Percentiles rank a stretch among this genome's conserved stretches.
These are phyloP conservation scores for Onthophagus sagittarius DNA, from an alignment of 2,888 invertebrate genomes.

Conservation along the genomic window DNA sequence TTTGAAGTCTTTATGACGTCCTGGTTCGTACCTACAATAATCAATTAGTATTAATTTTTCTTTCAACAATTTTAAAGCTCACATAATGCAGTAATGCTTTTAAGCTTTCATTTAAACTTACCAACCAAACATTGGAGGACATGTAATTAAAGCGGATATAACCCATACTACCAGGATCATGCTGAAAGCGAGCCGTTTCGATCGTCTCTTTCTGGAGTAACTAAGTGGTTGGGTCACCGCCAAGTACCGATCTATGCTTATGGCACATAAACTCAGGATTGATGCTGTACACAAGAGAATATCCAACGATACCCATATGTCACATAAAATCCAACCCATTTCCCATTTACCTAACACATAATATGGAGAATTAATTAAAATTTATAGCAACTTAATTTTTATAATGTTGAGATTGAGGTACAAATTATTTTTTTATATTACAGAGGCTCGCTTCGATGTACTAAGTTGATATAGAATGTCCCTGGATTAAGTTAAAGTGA, in stretches of 20 bases:
- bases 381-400: no score
- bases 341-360: constrained; percentile 72
- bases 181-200: constrained; percentile 75
- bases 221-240: constrained; percentile 92
- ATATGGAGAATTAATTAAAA: background rate
- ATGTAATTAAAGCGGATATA: constrained; percentile 84
- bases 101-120: constrained; percentile 50
- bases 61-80: background rate
- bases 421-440: no score
- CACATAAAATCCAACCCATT: constrained; percentile 82
- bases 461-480: no score
- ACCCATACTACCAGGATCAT: constrained; percentile 92
- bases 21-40: constrained; percentile 65
- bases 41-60: background rate
- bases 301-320: constrained; percentile 90
- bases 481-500: no score
- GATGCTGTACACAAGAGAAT: constrained; percentile 92
- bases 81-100: background rate
- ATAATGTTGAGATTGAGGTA: no score
- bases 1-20: constrained; percentile 59
- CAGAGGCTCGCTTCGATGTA: no score
- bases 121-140: constrained; percentile 93
- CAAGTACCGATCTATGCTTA: constrained; percentile 85
- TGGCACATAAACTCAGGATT: constrained; percentile 88
- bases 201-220: constrained; percentile 84